Percentiles rank a stretch among this genome's conserved stretches.
Conservation (phyloP, 2,113 vertebrate genomes). For the Noctilio leporinus region DNA sequence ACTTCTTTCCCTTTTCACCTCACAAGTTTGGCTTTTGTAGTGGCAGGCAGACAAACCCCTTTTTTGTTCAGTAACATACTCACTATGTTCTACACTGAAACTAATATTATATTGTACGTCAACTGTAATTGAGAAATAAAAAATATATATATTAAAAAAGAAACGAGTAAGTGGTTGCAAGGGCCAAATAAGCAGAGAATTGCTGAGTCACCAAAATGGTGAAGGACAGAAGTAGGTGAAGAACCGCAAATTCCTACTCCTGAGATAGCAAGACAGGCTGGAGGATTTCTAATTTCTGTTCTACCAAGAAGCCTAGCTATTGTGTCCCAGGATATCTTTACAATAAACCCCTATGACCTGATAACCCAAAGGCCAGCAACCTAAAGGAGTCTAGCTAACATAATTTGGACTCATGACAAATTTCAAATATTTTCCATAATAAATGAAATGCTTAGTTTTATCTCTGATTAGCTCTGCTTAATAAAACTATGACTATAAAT, state of each 20-base stretch:
- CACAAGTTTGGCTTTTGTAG: too few species aligned
- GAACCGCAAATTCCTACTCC: neutral
- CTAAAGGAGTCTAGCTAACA: neutral
- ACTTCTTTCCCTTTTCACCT: too few species aligned
- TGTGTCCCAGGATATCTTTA: neutral
- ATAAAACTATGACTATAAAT: neutral
- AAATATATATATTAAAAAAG: neutral
- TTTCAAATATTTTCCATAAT: constrained; percentile 9
- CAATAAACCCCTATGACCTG: neutral
- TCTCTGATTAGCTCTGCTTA: neutral
- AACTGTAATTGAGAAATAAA: neutral
- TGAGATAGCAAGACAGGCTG: neutral
- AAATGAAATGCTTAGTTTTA: neutral
- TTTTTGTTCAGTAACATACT: too few species aligned
- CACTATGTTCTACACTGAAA: neutral
- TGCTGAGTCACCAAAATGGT: neutral
- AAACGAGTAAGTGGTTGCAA: neutral
- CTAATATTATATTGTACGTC: neutral
- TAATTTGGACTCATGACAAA: neutral
- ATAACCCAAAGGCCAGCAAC: neutral
- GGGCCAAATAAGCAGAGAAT: neutral
- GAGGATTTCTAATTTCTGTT: neutral
- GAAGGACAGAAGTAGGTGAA: neutral
- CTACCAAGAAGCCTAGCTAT: neutral
- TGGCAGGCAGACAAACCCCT: too few species aligned